Base-by-base conservation (phyloP, 2,888 invertebrate genomes). In the Rhagonycha fulva region DNA sequence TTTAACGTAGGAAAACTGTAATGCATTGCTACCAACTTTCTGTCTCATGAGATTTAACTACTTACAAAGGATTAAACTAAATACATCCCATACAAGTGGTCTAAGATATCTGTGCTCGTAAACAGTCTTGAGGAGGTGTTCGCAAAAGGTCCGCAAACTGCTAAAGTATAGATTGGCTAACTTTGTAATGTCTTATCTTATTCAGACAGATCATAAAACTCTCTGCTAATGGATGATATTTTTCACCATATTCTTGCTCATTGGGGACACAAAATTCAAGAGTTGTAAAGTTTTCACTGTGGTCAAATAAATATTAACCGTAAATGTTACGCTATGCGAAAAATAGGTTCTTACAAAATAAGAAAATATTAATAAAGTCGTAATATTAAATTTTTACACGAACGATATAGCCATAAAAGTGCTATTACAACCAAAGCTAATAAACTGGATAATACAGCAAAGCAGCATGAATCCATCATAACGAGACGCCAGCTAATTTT, bases 91-190 rank as follows among this genome's bases (percentile, higher is more conserved):
- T 81, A 81, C 83, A 82, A 83, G 81, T 77, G 79, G 68, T 14
- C 79, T 80, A 80, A 79, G 77, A 74, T 78, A 78, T 76, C 77
- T 78, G 79, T 78, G 76, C 80, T 81, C 82, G 82, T 84, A 84
- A 84, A 84, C 81, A 81, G 81, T 78, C 80, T 83, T 80, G 80
- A 78, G 73, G 78, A 81, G 76, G 78, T 80, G 79, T 80, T 80
- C 79, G 78, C 79, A 78, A 74, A 75, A 75, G 75, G 81, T 79
- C 80, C 81, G 78, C 76, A 80, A 82, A 84, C 84, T 82, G 83
- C 82, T 84, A 84, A 86, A 86, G 85, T 86, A 86, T 86, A 87
- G 86, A 87, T 86, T 87, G 87, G 84, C 84, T 84, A 87, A 87
- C 86, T 86, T 87, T 86, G 85, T 87, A 87, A 86, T 87, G 85